Conservation (phyloP, 2,113 vertebrate genomes). For the Ochotona curzoniae region DNA sequence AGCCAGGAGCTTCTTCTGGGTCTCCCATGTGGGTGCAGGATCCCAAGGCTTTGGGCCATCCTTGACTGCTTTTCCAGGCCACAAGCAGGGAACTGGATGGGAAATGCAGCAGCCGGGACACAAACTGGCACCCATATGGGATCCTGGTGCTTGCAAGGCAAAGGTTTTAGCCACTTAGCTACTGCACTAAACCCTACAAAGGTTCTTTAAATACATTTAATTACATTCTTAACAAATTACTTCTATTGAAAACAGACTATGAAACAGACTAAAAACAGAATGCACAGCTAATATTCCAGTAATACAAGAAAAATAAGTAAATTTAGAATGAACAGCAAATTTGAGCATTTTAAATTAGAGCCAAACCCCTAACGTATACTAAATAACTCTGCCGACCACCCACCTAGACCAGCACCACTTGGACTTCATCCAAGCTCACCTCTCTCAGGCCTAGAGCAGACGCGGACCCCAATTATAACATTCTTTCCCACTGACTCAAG, state of each 20-base stretch:
- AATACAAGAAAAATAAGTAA: conserved; percentile 13
- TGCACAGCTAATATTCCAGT: background rate
- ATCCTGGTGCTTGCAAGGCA: no score
- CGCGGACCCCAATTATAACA: background rate
- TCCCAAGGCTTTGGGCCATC: no score
- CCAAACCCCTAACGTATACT: background rate
- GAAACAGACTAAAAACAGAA: background rate
- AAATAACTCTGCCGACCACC: background rate
- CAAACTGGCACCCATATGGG: no score
- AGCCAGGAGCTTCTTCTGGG: no score
- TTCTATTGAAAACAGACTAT: background rate
- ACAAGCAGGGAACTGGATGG: no score
- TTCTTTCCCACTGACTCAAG: background rate
- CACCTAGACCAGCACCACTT: background rate
- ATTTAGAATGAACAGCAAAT: background rate
- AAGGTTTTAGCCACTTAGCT: no score
- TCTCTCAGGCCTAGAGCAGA: background rate
- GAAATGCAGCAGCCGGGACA: no score
- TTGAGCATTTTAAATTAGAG: background rate
- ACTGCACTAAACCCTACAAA: background rate
- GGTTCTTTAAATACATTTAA: conserved; percentile 14
- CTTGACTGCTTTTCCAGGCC: no score
- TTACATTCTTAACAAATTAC: conserved; percentile 10
- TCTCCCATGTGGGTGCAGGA: no score
- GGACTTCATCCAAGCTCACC: background rate